These are phyloP conservation scores for Poeciliopsis prolifica DNA, from an alignment of 2,113 vertebrate species.

Conservation along the genomic window DNA sequence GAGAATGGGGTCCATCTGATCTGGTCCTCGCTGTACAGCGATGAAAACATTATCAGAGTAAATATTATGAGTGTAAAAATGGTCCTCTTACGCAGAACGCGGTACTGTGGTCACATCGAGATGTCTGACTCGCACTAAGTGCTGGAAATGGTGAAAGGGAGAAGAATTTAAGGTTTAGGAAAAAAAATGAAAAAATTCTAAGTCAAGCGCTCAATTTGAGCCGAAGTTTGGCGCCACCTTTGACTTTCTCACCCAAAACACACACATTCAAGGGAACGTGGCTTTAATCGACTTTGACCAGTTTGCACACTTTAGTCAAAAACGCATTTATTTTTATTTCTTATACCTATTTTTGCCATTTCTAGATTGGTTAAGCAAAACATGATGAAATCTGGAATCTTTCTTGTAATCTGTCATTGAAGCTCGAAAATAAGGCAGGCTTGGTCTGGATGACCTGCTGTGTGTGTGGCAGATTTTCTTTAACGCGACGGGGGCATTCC, in stretches of 20 bases:
- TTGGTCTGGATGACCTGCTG: too few species aligned
- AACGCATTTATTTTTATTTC: background rate
- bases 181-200: background rate
- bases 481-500: too few species aligned
- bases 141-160: constrained; percentile 36
- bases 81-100: constrained; percentile 67
- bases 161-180: constrained; percentile 31
- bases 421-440: too few species aligned
- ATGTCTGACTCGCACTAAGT: constrained; percentile 46
- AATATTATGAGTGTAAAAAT: constrained; percentile 75
- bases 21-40: constrained; percentile 46
- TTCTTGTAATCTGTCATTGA: too few species aligned
- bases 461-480: too few species aligned
- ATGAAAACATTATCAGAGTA: constrained; percentile 78
- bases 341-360: background rate
- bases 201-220: constrained; percentile 36
- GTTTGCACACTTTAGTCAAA: background rate
- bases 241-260: constrained; percentile 56
- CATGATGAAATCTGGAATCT: too few species aligned
- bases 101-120: constrained; percentile 66
- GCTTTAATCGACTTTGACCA: constrained; percentile 2
- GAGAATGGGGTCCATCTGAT: constrained; percentile 57
- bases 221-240: constrained; percentile 53
- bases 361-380: background rate
- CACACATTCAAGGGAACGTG: background rate